Percentiles rank a stretch among this genome's conserved stretches.
phyloP scores from a whole-genome alignment of 2,113 vertebrate species.

The Rostratula benghalensis region DNA sequence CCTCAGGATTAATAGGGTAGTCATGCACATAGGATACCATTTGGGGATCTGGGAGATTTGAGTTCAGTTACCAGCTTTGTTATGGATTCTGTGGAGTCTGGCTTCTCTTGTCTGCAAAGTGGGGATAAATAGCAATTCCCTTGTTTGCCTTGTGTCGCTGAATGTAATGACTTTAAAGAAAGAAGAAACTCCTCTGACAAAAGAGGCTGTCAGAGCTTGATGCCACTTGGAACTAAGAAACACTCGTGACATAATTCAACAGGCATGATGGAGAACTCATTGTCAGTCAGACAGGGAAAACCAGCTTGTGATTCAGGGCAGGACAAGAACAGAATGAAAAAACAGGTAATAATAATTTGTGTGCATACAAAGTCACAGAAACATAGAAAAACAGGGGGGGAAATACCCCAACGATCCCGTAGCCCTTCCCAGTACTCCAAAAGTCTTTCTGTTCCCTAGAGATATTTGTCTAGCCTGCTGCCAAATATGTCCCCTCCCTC shows the following conservation, averaged over 20 bases:
- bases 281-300: background rate
- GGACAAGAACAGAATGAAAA: background rate
- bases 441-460: background rate
- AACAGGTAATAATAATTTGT: background rate
- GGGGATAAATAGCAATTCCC: background rate
- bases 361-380: background rate
- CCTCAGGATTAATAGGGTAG: background rate
- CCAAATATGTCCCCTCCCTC: background rate
- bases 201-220: background rate
- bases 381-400: background rate
- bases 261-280: background rate
- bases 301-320: accelerated
- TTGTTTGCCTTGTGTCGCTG: background rate
- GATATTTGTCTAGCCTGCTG: background rate
- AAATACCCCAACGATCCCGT: background rate
- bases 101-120: background rate
- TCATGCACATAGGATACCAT: background rate
- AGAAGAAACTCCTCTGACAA: background rate
- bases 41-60: background rate
- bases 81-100: background rate
- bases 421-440: background rate
- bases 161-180: background rate
- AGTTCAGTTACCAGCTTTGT: background rate
- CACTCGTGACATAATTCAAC: background rate
- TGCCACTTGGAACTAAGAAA: background rate